Evolutionary conservation across 2,888 invertebrate species (phyloP).

Genomic region (Anthophora plumipes): DNA sequence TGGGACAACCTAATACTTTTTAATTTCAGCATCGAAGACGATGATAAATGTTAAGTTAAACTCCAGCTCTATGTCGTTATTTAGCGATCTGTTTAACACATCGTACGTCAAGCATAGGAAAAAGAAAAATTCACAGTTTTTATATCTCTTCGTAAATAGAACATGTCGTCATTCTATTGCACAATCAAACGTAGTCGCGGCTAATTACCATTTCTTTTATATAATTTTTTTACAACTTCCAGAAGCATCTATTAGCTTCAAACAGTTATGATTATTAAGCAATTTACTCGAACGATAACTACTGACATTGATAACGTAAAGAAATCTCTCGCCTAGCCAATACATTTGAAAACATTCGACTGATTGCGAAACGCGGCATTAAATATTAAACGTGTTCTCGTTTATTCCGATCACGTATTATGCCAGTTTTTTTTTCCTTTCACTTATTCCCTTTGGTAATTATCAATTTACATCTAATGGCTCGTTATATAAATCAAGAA

Average conservation of each 20-base stretch:
- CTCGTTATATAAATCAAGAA: neutral
- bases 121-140: too few species aligned
- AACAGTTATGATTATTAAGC: neutral
- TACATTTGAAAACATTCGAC: neutral
- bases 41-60: neutral
- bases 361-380: conserved; percentile 6
- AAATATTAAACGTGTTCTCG: conserved; percentile 23
- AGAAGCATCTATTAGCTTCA: neutral
- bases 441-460: conserved; percentile 25
- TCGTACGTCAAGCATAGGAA: too few species aligned
- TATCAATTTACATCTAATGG: conserved; percentile 28
- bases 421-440: conserved; percentile 44
- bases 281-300: conserved; percentile 9
- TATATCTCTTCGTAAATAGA: neutral
- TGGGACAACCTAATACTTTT: too few species aligned
- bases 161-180: neutral
- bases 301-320: conserved; percentile 15
- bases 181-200: neutral
- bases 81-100: too few species aligned
- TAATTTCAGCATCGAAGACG: neutral
- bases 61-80: neutral
- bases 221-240: neutral
- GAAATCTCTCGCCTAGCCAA: neutral
- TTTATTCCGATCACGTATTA: neutral
- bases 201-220: neutral